Evolutionary conservation across 1,140 invertebrate genomes (phyloP).

Genomic region (Dreissena polymorpha): DNA sequence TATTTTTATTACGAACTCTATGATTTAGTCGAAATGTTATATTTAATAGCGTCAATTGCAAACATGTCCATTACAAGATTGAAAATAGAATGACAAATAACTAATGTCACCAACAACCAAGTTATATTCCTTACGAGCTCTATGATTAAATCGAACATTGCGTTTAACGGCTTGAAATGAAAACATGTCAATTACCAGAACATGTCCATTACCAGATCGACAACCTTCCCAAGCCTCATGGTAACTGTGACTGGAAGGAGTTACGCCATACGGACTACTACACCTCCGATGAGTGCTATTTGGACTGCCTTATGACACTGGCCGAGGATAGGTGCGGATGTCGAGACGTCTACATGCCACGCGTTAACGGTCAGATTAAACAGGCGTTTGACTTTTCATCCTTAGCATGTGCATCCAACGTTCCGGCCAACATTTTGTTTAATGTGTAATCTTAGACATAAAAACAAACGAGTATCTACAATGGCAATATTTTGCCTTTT

Average conservation of each 20-base stretch:
- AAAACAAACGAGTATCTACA: no score
- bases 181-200: no score
- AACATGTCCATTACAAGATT: conserved; percentile 9
- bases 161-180: no score
- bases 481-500: no score
- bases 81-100: conserved; percentile 11
- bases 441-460: no score
- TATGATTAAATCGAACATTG: no score
- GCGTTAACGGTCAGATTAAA: conserved; percentile 13
- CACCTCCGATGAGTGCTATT: conserved; percentile 17
- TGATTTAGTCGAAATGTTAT: no score
- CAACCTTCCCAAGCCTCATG: conserved; percentile 46
- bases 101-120: no score
- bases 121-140: no score
- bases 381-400: not conserved
- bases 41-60: no score
- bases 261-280: conserved; percentile 15
- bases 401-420: not conserved
- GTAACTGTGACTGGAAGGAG: conserved; percentile 12
- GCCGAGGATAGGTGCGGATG: conserved; percentile 9
- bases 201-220: conserved; percentile 18
- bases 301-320: conserved; percentile 17
- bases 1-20: no score
- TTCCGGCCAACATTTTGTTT: not conserved
- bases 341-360: conserved; percentile 36